phyloP scores from a whole-genome alignment of 2,888 invertebrate genomes.

The Plagodis pulveraria region DNA sequence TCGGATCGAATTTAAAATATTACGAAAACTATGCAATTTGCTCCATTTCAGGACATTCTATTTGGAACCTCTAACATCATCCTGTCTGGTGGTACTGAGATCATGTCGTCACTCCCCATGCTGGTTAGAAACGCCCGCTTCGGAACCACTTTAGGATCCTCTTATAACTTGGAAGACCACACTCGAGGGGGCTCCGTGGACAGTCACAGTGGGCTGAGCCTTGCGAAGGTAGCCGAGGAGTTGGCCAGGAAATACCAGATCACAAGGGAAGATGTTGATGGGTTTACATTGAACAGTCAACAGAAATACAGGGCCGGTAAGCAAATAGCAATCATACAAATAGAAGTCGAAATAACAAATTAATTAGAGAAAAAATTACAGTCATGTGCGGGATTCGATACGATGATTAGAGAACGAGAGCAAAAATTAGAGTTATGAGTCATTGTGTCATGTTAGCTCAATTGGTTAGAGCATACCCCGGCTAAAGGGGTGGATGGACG shows the following conservation, averaged over 20 bases:
- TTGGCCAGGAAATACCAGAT: constrained; percentile 90
- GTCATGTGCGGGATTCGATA: too few species aligned
- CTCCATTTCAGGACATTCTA: constrained; percentile 89
- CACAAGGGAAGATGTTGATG: constrained; percentile 91
- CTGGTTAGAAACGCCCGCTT: constrained; percentile 94
- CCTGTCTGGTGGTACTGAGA: constrained; percentile 96
- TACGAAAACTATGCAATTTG: neutral
- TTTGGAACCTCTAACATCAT: constrained; percentile 92
- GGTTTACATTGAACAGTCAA: constrained; percentile 92
- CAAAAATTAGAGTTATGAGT: too few species aligned
- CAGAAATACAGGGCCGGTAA: constrained; percentile 90
- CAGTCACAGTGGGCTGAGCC: constrained; percentile 92
- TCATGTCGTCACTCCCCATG: constrained; percentile 96
- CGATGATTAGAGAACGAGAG: too few species aligned
- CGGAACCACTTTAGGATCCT: constrained; percentile 92
- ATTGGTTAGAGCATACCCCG: too few species aligned
- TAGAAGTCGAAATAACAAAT: too few species aligned
- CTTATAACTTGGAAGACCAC: constrained; percentile 91
- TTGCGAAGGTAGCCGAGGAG: constrained; percentile 96
- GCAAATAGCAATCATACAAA: neutral
- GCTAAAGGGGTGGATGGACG: too few species aligned
- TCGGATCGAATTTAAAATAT: neutral
- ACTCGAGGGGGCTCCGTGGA: constrained; percentile 85
- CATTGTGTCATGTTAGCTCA: too few species aligned
- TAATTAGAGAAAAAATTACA: too few species aligned